Evolutionary conservation across 2,888 invertebrate genomes (phyloP), one percentile per base, ranked within the genome.

Genomic region (Tanypteryx hageni): DNA sequence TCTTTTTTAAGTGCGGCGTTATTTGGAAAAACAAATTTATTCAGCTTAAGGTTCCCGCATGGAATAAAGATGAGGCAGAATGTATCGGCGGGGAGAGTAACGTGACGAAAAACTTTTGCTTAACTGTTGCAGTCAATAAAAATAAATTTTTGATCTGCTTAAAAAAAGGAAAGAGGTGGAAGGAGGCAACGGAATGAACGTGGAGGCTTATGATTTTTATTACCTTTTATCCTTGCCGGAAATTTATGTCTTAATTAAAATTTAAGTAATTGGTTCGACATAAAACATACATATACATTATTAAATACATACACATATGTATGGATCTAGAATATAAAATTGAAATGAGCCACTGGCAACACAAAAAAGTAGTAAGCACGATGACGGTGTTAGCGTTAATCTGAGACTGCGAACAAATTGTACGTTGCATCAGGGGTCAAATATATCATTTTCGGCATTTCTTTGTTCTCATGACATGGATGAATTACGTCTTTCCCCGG

Each of bases 21-120:
- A 76, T 76, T 76, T 76, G 22, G 76, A 76, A 76, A 76, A 76
- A 76, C 76, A 76, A 76, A 76, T 76, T 76, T 76, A 27, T 27
- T 76, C 76, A 22, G 44, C 44, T 3, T 44, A 44, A 27, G 76
- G 22, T 76, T 76, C 76, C 76, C 76, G 76, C 76, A 14, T 22
- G 76, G 76, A 76, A 76, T 76, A 76, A 76, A 76, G 22, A 76
- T 76, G 76, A 76, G 76, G 76, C 76, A 14, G 27, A 27, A 76
- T 27, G 76, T 76, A 76, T 76, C 76, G 9, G 76, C 22, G 76
- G 22, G 76, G 2, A 27, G 76, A 76, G 76, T 76, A 27, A 76
- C 13, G 18, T 13, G 27, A 76, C 22, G 27, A 13, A 22, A 76
- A 76, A 76, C 76, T 76, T 76, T 76, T 76, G 22, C 76, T 22